A percentile compares a stretch with the other conserved stretches of the same genome.
These are phyloP conservation scores for Formica selysi DNA, from an alignment of 1,140 invertebrate species.

Conservation along the genomic window DNA sequence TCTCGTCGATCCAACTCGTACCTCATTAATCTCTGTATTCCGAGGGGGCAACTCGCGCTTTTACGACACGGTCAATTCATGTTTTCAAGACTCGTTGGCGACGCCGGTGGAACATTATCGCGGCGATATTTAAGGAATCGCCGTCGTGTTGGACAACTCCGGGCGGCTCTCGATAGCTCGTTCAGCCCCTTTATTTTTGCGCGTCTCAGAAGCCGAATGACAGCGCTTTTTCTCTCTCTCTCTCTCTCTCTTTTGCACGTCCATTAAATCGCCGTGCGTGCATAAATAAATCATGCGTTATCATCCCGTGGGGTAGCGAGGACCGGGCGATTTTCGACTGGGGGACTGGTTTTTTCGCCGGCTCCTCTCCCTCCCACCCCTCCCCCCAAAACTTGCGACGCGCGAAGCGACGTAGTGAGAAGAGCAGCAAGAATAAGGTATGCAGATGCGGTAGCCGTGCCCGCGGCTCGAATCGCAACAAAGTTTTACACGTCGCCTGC, in stretches of 20 bases:
- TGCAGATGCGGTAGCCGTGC: constrained; percentile 35
- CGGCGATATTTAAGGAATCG: constrained; percentile 43
- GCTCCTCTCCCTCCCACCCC: no score
- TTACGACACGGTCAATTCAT: constrained; percentile 3
- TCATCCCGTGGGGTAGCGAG: constrained; percentile 33
- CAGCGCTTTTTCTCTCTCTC: constrained; percentile 19
- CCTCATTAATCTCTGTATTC: neutral
- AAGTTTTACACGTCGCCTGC: constrained; percentile 54
- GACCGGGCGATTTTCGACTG: constrained; percentile 53
- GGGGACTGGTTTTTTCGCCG: constrained; percentile 57
- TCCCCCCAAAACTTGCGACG: neutral
- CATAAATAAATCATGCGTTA: constrained; percentile 60
- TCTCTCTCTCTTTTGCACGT: constrained; percentile 12
- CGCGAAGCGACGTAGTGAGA: constrained; percentile 4
- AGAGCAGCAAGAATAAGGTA: constrained; percentile 31
- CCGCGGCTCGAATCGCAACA: constrained; percentile 57
- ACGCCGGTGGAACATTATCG: neutral
- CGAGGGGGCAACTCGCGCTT: neutral
- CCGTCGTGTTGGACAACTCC: constrained; percentile 15
- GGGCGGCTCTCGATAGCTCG: constrained; percentile 32
- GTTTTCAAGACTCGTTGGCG: neutral
- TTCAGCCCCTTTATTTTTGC: constrained; percentile 49
- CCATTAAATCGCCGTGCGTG: constrained; percentile 45
- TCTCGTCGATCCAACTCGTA: neutral
- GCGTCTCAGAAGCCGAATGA: constrained; percentile 15